These are phyloP conservation scores for Pelobates fuscus DNA, from an alignment of 2,113 vertebrate genomes.

Conservation along the genomic window DNA sequence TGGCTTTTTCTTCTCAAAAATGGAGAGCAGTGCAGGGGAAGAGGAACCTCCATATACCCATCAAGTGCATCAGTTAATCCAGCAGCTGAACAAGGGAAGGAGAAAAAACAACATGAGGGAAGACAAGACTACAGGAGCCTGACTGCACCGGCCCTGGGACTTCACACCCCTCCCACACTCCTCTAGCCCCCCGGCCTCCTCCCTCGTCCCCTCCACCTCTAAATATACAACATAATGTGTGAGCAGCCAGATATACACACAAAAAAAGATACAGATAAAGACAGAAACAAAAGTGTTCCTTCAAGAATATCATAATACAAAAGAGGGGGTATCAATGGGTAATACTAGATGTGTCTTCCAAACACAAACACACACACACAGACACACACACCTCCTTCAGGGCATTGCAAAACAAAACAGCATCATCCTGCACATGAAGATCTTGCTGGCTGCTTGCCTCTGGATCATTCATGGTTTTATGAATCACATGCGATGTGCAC, in stretches of 20 bases:
- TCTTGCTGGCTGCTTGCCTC: constrained; percentile 50
- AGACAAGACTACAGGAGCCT: constrained; percentile 10
- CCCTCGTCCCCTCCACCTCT: not conserved
- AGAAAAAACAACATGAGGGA: constrained; percentile 25
- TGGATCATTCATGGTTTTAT: constrained; percentile 52
- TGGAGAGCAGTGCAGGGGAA: constrained; percentile 58
- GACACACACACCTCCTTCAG: constrained; percentile 48
- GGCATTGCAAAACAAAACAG: constrained; percentile 50
- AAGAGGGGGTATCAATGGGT: constrained; percentile 1
- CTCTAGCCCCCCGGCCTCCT: not conserved
- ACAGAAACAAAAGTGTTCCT: constrained; percentile 17
- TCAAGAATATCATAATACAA: not conserved
- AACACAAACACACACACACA: constrained; percentile 6
- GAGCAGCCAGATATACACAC: constrained; percentile 21
- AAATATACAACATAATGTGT: constrained; percentile 31
- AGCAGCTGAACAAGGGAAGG: constrained; percentile 57
- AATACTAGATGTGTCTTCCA: constrained; percentile 9
- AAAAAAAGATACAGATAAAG: not conserved
- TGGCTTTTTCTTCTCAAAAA: constrained; percentile 68
- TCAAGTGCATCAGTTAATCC: constrained; percentile 68
- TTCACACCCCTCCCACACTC: constrained; percentile 36
- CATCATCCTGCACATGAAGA: constrained; percentile 50
- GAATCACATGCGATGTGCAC: constrained; percentile 51
- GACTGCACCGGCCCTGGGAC: constrained; percentile 44
- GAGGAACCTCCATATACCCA: constrained; percentile 73